These are phyloP conservation scores for Drosophila picticornis DNA, from an alignment of 2,888 invertebrate species.

Conservation along the genomic window DNA sequence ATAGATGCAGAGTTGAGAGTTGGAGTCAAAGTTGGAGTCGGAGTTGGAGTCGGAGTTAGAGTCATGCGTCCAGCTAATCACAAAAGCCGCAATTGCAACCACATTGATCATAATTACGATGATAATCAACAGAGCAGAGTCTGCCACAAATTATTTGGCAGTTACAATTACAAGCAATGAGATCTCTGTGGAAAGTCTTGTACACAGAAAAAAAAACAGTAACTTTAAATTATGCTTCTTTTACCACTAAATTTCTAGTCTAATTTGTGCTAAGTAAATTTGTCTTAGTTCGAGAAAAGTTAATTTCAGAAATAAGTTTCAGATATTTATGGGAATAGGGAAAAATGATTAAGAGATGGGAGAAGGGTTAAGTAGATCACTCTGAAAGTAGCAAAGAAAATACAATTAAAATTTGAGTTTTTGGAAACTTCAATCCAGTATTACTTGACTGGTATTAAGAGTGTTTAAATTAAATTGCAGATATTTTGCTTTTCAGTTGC, in stretches of 20 bases:
- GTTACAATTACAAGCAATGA: constrained; percentile 51
- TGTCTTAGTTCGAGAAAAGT: background rate
- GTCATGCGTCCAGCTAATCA: constrained; percentile 48
- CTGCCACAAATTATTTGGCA: constrained; percentile 57
- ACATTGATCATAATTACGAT: constrained; percentile 30
- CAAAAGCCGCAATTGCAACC: constrained; percentile 26
- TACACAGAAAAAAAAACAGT: background rate
- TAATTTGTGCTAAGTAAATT: background rate
- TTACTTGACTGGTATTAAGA: background rate
- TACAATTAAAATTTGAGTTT: background rate
- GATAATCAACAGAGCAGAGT: constrained; percentile 44
- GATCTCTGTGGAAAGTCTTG: constrained; percentile 1
- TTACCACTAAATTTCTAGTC: background rate
- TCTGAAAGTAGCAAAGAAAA: background rate
- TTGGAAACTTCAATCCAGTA: background rate
- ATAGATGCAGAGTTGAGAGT: constrained; percentile 10
- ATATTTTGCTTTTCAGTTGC: background rate
- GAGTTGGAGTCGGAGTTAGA: constrained; percentile 7
- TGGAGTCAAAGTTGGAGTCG: background rate
- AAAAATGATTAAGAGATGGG: too few relatives aligned
- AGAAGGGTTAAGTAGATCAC: background rate
- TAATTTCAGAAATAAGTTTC: background rate
- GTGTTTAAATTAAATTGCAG: background rate
- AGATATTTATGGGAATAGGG: too few relatives aligned
- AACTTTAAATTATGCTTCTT: background rate